phyloP scores from a whole-genome alignment of 2,888 invertebrate genomes.

The Euphydryas editha region DNA sequence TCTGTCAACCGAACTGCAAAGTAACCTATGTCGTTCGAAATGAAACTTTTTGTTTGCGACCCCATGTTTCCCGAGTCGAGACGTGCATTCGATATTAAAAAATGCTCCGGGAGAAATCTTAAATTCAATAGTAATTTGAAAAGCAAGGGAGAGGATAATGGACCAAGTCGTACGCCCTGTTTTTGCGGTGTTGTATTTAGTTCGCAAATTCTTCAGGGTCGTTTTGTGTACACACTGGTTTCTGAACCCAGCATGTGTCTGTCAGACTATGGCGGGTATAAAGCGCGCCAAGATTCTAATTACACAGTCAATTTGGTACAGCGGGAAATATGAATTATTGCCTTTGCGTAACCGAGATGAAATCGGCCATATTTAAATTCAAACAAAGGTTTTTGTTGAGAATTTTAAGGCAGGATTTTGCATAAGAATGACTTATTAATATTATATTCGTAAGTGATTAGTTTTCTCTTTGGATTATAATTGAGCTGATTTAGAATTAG shows the following conservation, averaged over 20 bases:
- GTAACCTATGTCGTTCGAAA: constrained; percentile 48
- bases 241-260: constrained; percentile 74
- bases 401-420: constrained; percentile 58
- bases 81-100: constrained; percentile 76
- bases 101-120: constrained; percentile 77
- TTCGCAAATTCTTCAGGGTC: constrained; percentile 76
- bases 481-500: constrained; percentile 43
- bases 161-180: constrained; percentile 70
- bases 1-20: constrained; percentile 50
- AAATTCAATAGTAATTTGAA: constrained; percentile 82
- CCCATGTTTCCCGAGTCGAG: constrained; percentile 59
- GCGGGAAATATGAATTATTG: constrained; percentile 77
- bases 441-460: constrained; percentile 66
- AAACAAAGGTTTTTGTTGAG: constrained; percentile 60
- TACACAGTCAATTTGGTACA: constrained; percentile 82
- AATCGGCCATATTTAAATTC: constrained; percentile 70
- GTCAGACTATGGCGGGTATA: constrained; percentile 61
- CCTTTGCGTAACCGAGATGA: constrained; percentile 70
- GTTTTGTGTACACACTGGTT: constrained; percentile 78
- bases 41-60: constrained; percentile 59
- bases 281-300: constrained; percentile 74
- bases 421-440: constrained; percentile 62
- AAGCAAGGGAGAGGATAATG: constrained; percentile 74
- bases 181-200: constrained; percentile 81
- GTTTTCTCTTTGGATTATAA: constrained; percentile 60